Base-by-base conservation (phyloP, 2,888 invertebrate genomes). In the Drosophila cognata region DNA sequence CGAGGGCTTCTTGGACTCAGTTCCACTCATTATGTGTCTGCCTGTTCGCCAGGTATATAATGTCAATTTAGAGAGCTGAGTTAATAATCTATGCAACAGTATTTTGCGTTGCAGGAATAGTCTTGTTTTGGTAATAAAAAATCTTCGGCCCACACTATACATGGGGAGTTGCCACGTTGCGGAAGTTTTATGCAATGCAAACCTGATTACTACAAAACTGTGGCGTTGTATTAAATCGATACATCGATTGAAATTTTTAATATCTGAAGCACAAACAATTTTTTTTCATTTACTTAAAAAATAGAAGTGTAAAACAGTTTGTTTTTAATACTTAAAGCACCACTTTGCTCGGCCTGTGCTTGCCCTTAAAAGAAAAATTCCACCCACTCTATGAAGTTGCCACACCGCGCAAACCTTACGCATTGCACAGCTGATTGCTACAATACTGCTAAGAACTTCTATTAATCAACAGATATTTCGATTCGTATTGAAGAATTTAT, bases 111-210 rank as follows among this genome's bases (percentile, higher is more conserved):
- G 29, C 29, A 52, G 50, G 33, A 58, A 61, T 51, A 53, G 36
- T 62, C 35, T 56, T 62, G 69, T 73, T 52, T 57, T 50, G 51
- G 21, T 48, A 33, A 46, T 78, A 63, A 50, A 73, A 58, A 70
- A 60, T 52, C 36, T 29, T 52, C 33, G n/a, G 3, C 29, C 41
- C 57, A 63, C 53, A 18, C 25, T 25, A 6, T 46, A 29, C 18
- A 28, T 5, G 33, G 7, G n/a, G 69, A 4, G 79, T 64, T 79
- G 79, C 77, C 77, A 79, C 35, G 58, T 2, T 29, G 25, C 16
- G 0, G 0, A 4, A 7, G 1, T 21, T n/a, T 0, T 2, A 31
- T 8, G 10, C 38, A 31, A 6, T 0, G 2, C 2, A 50, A 69
- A 69, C 51, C 60, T 76, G 33, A 31, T 3, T 64, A 74, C 74